These are phyloP conservation scores for Scarus forsteni DNA, from an alignment of 2,797 vertebrate genomes.

Conservation along the genomic window DNA sequence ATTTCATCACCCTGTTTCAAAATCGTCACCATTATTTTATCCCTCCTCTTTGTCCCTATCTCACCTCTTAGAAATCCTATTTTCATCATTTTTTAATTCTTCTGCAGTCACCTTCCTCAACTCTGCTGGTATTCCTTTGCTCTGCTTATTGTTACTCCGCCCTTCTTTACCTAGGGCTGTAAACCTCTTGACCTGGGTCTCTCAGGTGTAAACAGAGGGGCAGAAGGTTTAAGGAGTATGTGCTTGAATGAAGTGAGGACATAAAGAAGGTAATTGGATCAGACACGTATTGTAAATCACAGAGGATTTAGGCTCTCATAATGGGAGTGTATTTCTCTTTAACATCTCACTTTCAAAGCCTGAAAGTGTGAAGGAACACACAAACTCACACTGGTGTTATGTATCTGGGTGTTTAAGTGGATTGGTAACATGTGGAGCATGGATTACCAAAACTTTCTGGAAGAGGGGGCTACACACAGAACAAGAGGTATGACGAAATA, in stretches of 20 bases:
- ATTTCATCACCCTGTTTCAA: background rate
- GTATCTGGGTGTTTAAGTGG: conserved; percentile 30
- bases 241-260: conserved; percentile 18
- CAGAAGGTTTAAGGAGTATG: conserved; percentile 40
- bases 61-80: background rate
- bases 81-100: background rate
- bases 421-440: conserved; percentile 50
- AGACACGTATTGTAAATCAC: conserved; percentile 73
- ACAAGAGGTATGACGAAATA: background rate
- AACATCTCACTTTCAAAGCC: conserved; percentile 37
- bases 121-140: conserved; percentile 3
- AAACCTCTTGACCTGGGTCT: conserved; percentile 60
- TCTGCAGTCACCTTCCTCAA: conserved; percentile 9
- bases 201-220: conserved; percentile 60
- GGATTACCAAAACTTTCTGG: conserved; percentile 8
- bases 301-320: conserved; percentile 42
- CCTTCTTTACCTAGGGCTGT: conserved; percentile 25
- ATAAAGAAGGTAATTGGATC: conserved; percentile 60
- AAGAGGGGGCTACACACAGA: background rate
- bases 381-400: conserved; percentile 16
- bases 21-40: conserved; percentile 1
- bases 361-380: conserved; percentile 5
- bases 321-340: conserved; percentile 48
- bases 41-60: background rate
- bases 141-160: conserved; percentile 2